These are phyloP conservation scores for Apogon hyalosoma DNA, from an alignment of 2,797 vertebrate species.

Conservation along the genomic window DNA sequence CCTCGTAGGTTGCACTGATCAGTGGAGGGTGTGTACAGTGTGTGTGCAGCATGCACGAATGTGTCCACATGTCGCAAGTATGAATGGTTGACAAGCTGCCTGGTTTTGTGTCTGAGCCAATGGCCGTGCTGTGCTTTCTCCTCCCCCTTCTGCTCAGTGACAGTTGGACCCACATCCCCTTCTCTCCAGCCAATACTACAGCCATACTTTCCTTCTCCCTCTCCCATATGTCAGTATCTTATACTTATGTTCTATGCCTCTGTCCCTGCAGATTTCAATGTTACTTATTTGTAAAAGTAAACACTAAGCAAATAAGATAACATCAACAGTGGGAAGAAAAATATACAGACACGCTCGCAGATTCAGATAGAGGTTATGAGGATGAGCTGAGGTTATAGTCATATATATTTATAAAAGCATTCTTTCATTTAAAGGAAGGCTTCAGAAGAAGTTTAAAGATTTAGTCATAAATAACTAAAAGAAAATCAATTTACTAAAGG, in stretches of 20 bases:
- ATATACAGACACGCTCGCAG: no score
- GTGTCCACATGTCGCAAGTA: conserved; percentile 69
- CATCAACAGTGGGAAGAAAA: not conserved
- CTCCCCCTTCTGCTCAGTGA: conserved; percentile 59
- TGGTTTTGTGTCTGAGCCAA: conserved; percentile 61
- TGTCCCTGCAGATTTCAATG: not conserved
- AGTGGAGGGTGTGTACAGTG: conserved; percentile 42
- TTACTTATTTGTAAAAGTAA: not conserved
- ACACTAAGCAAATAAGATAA: not conserved
- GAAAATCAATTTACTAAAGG: not conserved
- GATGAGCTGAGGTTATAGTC: no score
- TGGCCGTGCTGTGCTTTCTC: conserved; percentile 59
- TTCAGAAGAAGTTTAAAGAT: no score
- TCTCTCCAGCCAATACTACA: conserved; percentile 32
- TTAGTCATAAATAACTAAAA: not conserved
- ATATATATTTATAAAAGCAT: no score
- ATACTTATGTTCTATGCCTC: conserved; percentile 3
- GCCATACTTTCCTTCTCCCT: conserved; percentile 25
- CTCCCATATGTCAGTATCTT: conserved; percentile 27
- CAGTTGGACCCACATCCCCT: conserved; percentile 42
- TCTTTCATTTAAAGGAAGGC: no score
- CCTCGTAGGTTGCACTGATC: conserved; percentile 51
- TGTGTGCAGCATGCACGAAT: conserved; percentile 52
- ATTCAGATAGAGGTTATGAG: not conserved
- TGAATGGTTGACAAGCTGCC: conserved; percentile 67